Evolutionary conservation across 53 echinoderm and acorn worm genomes (phyloP).

Genomic region (Patiria pectinifera): DNA sequence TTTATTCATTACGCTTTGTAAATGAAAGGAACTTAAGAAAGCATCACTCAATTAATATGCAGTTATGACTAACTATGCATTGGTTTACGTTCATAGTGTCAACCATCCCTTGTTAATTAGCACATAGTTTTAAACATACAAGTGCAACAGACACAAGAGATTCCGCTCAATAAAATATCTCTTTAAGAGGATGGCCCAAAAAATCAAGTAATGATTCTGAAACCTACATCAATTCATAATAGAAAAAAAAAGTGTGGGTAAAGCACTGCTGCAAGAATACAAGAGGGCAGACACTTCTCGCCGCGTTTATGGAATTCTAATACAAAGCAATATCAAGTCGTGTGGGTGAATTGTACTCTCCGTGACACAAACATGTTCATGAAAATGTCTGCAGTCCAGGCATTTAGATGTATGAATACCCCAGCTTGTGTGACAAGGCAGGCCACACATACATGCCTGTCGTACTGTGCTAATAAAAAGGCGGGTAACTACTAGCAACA

Average conservation of each 20-base stretch:
- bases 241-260: neutral
- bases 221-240: neutral
- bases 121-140: neutral
- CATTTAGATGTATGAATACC: constrained; percentile 29
- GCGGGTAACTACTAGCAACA: constrained; percentile 40
- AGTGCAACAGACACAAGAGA: too few relatives aligned
- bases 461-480: constrained; percentile 53
- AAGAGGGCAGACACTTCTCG: neutral
- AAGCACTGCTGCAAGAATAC: neutral
- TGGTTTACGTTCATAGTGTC: neutral
- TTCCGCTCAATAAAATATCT: too few relatives aligned
- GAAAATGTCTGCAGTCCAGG: constrained; percentile 4
- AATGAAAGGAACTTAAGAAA: too few relatives aligned
- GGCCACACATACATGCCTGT: constrained; percentile 36
- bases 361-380: constrained; percentile 3
- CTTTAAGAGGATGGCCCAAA: neutral
- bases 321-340: neutral
- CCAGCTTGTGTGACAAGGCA: constrained; percentile 46
- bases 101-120: neutral
- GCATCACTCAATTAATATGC: too few relatives aligned
- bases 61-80: neutral
- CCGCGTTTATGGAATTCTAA: neutral
- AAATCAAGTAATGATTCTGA: neutral
- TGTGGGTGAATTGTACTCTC: constrained; percentile 25
- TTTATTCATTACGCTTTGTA: too few relatives aligned